Conservation (phyloP, 2,113 vertebrate genomes). For the Petromus typicus region DNA sequence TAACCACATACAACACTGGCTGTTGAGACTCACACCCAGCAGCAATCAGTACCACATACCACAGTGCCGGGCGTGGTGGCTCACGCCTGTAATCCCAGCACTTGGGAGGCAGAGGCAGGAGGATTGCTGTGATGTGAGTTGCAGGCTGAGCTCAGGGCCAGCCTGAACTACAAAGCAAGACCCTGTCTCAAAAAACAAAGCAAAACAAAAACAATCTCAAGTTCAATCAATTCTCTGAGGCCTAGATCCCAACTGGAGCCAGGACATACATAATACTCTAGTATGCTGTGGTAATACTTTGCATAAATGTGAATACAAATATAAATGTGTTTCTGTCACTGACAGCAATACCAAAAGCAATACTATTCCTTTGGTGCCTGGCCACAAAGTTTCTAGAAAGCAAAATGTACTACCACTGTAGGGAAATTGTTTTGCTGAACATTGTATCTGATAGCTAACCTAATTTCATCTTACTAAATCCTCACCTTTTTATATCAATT, state of each 20-base stretch:
- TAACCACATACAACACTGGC: no score
- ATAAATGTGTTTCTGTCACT: neutral
- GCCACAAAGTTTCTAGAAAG: conserved; percentile 21
- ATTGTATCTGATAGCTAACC: neutral
- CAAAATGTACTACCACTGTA: neutral
- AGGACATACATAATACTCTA: neutral
- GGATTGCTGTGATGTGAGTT: no score
- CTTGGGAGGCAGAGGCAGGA: no score
- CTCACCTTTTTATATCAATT: neutral
- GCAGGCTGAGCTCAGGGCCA: no score
- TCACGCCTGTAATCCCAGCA: no score
- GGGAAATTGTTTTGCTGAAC: neutral
- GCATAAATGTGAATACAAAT: conserved; percentile 11
- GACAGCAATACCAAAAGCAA: neutral
- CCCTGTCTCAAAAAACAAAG: no score
- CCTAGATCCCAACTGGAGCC: neutral
- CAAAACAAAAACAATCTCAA: neutral
- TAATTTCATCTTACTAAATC: neutral
- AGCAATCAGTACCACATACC: no score
- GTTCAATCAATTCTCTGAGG: neutral
- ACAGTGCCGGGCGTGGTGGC: no score
- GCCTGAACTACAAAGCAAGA: no score
- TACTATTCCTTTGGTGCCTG: neutral
- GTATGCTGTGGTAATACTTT: neutral
- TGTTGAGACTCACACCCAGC: no score